phyloP scores from a whole-genome alignment of 2,888 invertebrate species.

The Polymixis flavicincta region DNA sequence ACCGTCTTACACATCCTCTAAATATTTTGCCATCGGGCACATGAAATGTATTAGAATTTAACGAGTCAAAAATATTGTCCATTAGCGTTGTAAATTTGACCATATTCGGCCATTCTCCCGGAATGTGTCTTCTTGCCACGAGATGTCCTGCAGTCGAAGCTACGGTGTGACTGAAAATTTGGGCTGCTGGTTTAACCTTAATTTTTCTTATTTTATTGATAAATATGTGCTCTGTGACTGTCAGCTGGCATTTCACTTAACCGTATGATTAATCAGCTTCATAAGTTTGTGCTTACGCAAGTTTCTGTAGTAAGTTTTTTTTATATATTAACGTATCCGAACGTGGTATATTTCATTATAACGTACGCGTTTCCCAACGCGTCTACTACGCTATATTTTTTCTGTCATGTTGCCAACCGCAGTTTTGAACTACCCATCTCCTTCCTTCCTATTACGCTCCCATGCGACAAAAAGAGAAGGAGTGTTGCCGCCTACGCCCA shows the following conservation, averaged over 20 bases:
- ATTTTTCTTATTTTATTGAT: constrained; percentile 25
- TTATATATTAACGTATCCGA: no score
- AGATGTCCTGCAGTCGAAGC: constrained; percentile 23
- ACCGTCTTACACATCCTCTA: constrained; percentile 20
- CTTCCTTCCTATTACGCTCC: no score
- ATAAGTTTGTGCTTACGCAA: no score
- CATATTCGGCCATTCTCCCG: constrained; percentile 13
- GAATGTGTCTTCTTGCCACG: constrained; percentile 23
- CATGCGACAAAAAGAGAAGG: no score
- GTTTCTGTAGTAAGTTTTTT: no score
- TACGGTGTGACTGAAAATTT: constrained; percentile 19
- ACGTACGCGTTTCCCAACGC: no score
- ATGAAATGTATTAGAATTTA: constrained; percentile 26
- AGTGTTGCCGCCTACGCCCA: no score
- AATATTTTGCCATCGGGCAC: constrained; percentile 25
- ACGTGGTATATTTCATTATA: no score
- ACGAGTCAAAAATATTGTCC: constrained; percentile 34
- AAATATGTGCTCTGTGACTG: constrained; percentile 19
- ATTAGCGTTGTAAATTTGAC: constrained; percentile 2
- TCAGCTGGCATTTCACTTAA: constrained; percentile 8
- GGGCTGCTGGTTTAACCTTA: background rate
- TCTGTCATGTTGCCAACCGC: no score
- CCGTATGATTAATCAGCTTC: constrained; percentile 20
- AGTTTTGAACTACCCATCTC: no score
- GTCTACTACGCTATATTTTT: no score